Percentiles rank a stretch among this genome's conserved stretches.
phyloP scores from a whole-genome alignment of 2,888 invertebrate genomes.

The Tipula unca region DNA sequence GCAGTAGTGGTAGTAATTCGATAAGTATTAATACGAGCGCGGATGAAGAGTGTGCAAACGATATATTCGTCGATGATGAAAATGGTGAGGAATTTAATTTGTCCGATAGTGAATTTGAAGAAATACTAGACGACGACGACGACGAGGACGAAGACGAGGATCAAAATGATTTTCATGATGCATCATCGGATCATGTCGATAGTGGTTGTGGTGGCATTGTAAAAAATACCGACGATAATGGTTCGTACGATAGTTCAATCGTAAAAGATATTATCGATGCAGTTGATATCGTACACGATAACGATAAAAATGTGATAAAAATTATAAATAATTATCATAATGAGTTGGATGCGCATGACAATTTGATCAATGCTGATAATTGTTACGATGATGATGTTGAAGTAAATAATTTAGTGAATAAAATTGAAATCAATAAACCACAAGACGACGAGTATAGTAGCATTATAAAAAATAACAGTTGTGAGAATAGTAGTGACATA shows the following conservation, averaged over 20 bases:
- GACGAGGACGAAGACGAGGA: neutral
- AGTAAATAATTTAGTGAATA: neutral
- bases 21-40: slow-evolving; percentile 25
- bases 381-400: neutral
- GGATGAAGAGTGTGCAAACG: slow-evolving; percentile 19
- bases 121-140: slow-evolving; percentile 19
- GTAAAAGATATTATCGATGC: slow-evolving; percentile 8
- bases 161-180: slow-evolving; percentile 1
- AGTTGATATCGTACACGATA: neutral
- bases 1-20: slow-evolving; percentile 20
- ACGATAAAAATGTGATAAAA: slow-evolving; percentile 8
- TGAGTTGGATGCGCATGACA: neutral
- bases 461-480: neutral
- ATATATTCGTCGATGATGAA: slow-evolving; percentile 29
- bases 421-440: neutral
- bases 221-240: neutral
- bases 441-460: neutral
- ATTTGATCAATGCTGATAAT: neutral
- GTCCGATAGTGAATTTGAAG: slow-evolving; percentile 33
- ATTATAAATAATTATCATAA: neutral
- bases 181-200: neutral
- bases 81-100: slow-evolving; percentile 35
- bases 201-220: neutral
- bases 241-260: neutral
- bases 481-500: no score